Conservation (phyloP, 2,113 vertebrate species). For the Gila orcuttii region DNA sequence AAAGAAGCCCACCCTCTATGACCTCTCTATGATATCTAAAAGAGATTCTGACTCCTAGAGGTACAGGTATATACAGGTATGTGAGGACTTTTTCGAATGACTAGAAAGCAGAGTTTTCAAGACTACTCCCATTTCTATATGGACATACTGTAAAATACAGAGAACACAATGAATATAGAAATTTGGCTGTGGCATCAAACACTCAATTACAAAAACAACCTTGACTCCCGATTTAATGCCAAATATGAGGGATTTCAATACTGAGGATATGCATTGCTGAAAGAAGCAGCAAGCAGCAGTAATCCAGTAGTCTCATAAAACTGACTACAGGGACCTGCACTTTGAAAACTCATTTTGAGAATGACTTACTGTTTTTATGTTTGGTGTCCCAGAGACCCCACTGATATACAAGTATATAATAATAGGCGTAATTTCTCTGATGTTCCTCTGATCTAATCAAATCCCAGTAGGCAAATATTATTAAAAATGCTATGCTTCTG, state of each 20-base stretch:
- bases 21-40: neutral
- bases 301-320: neutral
- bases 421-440: neutral
- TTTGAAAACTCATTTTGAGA: neutral
- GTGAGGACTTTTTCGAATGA: neutral
- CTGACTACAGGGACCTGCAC: neutral
- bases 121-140: neutral
- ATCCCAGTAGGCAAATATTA: neutral
- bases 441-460: neutral
- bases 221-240: neutral
- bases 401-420: neutral
- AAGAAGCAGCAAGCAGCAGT: neutral
- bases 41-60: neutral
- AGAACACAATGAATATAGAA: neutral
- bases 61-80: neutral
- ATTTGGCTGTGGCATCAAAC: neutral
- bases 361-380: neutral
- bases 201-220: neutral
- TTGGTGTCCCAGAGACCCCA: neutral
- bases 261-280: neutral
- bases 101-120: neutral
- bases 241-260: constrained; percentile 15
- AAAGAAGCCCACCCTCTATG: neutral
- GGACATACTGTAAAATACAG: neutral
- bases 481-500: neutral